These are phyloP conservation scores for Leistus spinibarbis DNA, from an alignment of 2,888 invertebrate species.

Conservation along the genomic window DNA sequence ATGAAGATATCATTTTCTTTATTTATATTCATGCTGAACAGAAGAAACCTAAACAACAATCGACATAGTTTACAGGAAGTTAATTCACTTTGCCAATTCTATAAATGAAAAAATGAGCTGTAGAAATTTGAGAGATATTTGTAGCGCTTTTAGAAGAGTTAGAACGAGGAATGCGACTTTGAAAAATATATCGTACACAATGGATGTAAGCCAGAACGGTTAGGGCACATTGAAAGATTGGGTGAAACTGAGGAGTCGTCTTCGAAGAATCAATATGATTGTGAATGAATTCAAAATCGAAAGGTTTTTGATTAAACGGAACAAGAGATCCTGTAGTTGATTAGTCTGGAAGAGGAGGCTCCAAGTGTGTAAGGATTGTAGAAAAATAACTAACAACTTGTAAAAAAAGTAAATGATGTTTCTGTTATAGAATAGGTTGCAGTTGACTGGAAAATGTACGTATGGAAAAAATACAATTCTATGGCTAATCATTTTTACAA, in stretches of 20 bases:
- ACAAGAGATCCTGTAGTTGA: background rate
- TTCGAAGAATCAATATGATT: background rate
- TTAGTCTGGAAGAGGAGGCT: background rate
- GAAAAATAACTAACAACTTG: background rate
- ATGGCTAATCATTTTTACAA: background rate
- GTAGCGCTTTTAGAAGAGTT: background rate
- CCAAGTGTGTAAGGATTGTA: background rate
- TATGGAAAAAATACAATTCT: background rate
- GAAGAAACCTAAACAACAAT: no score
- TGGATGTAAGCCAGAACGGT: background rate
- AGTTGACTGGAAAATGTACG: background rate
- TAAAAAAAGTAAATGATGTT: background rate
- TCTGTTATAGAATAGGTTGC: background rate
- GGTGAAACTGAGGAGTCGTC: background rate
- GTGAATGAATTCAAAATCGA: background rate
- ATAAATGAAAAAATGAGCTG: background rate
- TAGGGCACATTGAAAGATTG: background rate
- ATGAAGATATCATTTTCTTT: no score
- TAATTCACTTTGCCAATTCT: background rate
- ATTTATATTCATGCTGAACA: no score
- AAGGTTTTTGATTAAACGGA: background rate
- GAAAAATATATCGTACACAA: background rate
- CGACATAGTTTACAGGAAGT: background rate
- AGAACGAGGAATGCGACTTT: background rate
- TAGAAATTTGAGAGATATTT: background rate